Evolutionary conservation across 2,888 invertebrate genomes (phyloP).

Genomic region (Diabrotica balteata): DNA sequence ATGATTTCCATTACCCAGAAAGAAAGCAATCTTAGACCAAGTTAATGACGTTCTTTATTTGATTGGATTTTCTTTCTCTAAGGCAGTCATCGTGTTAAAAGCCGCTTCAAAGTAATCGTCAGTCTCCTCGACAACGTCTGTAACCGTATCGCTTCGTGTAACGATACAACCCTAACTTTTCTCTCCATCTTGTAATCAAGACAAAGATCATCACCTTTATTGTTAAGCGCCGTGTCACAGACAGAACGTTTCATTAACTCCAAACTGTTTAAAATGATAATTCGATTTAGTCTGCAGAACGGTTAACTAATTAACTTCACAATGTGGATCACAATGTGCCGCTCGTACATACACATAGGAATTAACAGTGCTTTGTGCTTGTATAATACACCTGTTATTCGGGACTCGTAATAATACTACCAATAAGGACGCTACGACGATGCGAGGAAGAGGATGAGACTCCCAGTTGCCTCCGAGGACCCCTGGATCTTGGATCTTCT

Average conservation of each 20-base stretch:
- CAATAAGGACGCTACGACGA: slow-evolving; percentile 2
- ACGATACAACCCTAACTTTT: neutral
- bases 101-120: no score
- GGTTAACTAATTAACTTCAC: slow-evolving; percentile 21
- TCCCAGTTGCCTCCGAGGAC: no score
- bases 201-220: slow-evolving; percentile 18
- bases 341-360: slow-evolving; percentile 9
- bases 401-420: slow-evolving; percentile 2
- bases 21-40: no score
- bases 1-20: no score
- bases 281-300: slow-evolving; percentile 20
- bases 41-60: no score
- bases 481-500: no score
- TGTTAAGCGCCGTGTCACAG: slow-evolving; percentile 16
- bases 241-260: slow-evolving; percentile 22
- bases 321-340: slow-evolving; percentile 16
- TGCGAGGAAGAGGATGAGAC: no score
- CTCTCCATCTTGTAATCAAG: neutral
- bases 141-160: no score
- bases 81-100: no score
- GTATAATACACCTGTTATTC: slow-evolving; percentile 23
- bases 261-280: slow-evolving; percentile 25
- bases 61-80: no score
- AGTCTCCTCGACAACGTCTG: no score
- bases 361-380: slow-evolving; percentile 20